phyloP scores from a whole-genome alignment of 2,113 vertebrate species.

The Pundamilia nyererei region DNA sequence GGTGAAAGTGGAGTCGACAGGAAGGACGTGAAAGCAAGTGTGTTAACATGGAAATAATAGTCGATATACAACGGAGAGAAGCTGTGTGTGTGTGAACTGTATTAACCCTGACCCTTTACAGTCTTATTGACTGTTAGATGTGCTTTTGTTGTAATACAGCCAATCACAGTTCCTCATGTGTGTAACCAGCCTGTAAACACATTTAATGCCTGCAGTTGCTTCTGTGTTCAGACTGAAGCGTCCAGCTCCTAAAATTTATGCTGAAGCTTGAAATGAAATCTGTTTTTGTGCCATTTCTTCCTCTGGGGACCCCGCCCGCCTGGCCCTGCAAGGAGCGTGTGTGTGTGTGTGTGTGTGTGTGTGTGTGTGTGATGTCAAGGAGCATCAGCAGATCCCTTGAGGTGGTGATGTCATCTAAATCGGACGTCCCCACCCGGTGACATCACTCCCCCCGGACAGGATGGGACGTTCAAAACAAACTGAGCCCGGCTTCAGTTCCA shows the following conservation, averaged over 20 bases:
- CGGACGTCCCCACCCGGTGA: slow-evolving; percentile 31
- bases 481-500: neutral
- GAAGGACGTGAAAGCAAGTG: neutral
- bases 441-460: slow-evolving; percentile 4
- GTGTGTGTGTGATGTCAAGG: neutral
- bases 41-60: neutral
- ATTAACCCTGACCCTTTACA: neutral
- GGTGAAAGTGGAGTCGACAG: slow-evolving; percentile 22
- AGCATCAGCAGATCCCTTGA: neutral
- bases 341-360: neutral
- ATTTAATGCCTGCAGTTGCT: neutral
- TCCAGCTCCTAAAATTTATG: neutral
- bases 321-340: neutral
- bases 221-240: neutral
- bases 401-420: slow-evolving; percentile 17
- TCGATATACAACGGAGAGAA: neutral
- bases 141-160: neutral
- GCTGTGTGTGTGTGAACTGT: neutral
- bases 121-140: neutral
- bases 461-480: neutral
- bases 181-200: neutral
- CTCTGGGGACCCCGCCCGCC: neutral
- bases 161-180: neutral
- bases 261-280: neutral
- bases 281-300: neutral